Percentiles rank a stretch among this genome's conserved stretches.
These are phyloP conservation scores for Andrena flavipes DNA, from an alignment of 2,888 invertebrate genomes.

Conservation along the genomic window DNA sequence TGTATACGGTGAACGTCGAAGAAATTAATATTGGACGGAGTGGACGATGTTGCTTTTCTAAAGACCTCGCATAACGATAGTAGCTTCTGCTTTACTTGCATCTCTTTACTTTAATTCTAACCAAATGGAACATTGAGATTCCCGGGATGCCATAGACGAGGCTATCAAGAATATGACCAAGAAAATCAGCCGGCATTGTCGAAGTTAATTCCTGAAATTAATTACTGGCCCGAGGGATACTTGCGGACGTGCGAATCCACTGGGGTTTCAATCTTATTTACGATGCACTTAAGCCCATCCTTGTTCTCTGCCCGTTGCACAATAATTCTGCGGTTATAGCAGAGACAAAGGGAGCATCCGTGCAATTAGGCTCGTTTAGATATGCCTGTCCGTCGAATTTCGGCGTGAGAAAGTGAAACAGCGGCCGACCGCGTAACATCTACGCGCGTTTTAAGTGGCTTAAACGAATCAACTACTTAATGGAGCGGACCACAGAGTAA, in stretches of 20 bases:
- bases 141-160: no score
- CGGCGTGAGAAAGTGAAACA: constrained; percentile 46
- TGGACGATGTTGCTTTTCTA: neutral
- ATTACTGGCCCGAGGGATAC: neutral
- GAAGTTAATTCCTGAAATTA: no score
- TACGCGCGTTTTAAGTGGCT: constrained; percentile 50
- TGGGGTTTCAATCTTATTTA: neutral
- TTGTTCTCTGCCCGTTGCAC: neutral
- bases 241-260: neutral
- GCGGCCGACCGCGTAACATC: constrained; percentile 22
- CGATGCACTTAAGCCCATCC: neutral
- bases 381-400: constrained; percentile 32
- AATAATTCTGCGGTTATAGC: constrained; percentile 27
- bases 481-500: constrained; percentile 39
- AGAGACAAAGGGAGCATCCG: neutral
- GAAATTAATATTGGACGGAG: neutral
- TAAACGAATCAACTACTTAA: constrained; percentile 58
- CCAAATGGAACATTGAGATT: no score
- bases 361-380: constrained; percentile 47
- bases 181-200: no score
- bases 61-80: neutral
- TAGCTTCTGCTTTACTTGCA: neutral
- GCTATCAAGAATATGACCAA: no score
- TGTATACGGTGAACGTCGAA: neutral
- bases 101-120: no score